phyloP scores from a whole-genome alignment of 2,797 vertebrate species.

The Parambassis ranga region DNA sequence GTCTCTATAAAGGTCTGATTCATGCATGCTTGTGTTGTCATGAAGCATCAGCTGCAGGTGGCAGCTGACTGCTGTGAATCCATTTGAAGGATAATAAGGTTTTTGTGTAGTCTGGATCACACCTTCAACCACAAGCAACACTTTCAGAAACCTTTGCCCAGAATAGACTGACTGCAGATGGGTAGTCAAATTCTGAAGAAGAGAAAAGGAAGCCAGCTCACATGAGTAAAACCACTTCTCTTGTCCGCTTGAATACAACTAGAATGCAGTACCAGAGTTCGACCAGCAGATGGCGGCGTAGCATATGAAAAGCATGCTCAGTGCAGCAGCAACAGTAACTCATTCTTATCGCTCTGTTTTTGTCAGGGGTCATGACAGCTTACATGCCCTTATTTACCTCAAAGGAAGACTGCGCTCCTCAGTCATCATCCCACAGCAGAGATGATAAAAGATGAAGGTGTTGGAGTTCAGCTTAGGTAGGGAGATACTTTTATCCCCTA shows the following conservation, averaged over 20 bases:
- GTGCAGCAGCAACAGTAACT: neutral
- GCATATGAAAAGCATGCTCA: neutral
- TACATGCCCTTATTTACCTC: neutral
- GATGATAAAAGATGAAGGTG: neutral
- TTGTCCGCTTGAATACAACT: too few relatives aligned
- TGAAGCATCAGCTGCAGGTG: neutral
- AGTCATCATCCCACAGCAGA: neutral
- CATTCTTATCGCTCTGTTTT: neutral
- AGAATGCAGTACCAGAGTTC: neutral
- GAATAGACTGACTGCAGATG: conserved; percentile 51
- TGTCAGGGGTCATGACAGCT: neutral
- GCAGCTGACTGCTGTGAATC: neutral
- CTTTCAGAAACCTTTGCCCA: conserved; percentile 47
- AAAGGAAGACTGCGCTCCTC: neutral
- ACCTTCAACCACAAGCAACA: conserved; percentile 20
- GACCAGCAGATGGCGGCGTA: conserved; percentile 51
- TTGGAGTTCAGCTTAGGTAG: neutral
- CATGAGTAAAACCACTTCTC: neutral
- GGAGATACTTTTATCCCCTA: too few relatives aligned
- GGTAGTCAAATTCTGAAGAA: conserved; percentile 49
- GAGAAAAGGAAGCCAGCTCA: conserved; percentile 31
- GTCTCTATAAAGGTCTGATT: neutral
- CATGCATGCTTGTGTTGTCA: too few relatives aligned
- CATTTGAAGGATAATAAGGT: neutral
- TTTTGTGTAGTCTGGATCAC: neutral